Evolutionary conservation across 1,140 invertebrate species (phyloP).

Genomic region (Heliconius congener): DNA sequence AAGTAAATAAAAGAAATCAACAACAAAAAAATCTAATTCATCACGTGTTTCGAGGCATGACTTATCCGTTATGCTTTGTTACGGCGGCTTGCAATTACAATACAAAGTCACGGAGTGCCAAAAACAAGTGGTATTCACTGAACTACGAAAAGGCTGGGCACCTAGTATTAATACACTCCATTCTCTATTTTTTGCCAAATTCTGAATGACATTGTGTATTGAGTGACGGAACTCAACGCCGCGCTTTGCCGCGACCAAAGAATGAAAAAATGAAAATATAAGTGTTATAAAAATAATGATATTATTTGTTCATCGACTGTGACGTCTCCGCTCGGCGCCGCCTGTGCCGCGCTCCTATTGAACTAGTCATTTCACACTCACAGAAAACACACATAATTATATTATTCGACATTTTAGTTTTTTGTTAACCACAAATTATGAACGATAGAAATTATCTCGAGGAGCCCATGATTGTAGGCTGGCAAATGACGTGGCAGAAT

Average conservation of each 20-base stretch:
- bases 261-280: background rate
- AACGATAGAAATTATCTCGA: conserved; percentile 70
- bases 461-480: conserved; percentile 69
- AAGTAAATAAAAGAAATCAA: conserved; percentile 29
- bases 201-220: too few relatives aligned
- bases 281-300: conserved; percentile 44
- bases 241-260: too few relatives aligned
- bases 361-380: conserved; percentile 75
- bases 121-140: conserved; percentile 38
- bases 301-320: conserved; percentile 41
- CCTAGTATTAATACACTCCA: too few relatives aligned
- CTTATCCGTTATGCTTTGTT: conserved; percentile 42
- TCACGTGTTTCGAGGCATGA: conserved; percentile 39
- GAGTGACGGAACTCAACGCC: too few relatives aligned
- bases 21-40: conserved; percentile 32
- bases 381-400: conserved; percentile 75
- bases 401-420: conserved; percentile 68
- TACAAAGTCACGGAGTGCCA: conserved; percentile 38
- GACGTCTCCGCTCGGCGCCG: background rate
- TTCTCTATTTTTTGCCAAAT: too few relatives aligned
- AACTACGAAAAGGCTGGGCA: conserved; percentile 10
- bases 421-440: conserved; percentile 73
- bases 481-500: conserved; percentile 57
- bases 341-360: conserved; percentile 54
- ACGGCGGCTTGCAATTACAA: conserved; percentile 40